phyloP scores from a whole-genome alignment of 2,888 invertebrate genomes.

The Eremobia ochroleuca region DNA sequence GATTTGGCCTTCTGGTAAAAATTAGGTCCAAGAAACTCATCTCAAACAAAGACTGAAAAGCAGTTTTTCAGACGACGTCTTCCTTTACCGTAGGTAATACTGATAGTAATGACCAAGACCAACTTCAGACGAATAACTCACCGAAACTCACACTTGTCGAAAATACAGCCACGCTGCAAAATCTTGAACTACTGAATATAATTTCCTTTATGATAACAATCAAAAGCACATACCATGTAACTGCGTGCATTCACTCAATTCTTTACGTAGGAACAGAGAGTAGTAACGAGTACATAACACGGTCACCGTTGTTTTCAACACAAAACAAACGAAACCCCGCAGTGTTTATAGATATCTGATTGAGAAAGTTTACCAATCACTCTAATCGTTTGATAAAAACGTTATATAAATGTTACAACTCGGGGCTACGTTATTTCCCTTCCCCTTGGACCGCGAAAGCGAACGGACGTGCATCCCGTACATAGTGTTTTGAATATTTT shows the following conservation, averaged over 20 bases:
- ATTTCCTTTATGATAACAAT: constrained; percentile 4
- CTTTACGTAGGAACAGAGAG: constrained; percentile 19
- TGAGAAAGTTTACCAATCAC: constrained; percentile 51
- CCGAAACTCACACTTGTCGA: not conserved
- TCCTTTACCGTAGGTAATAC: not conserved
- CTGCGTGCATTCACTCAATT: constrained; percentile 48
- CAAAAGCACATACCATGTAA: constrained; percentile 50
- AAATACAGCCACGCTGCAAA: not conserved
- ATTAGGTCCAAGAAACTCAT: not conserved
- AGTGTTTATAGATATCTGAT: constrained; percentile 44
- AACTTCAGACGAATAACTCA: not conserved
- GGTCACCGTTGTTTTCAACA: constrained; percentile 34
- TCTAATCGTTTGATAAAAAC: constrained; percentile 39
- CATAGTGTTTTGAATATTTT: too few species aligned
- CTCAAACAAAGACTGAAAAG: not conserved
- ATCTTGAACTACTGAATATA: constrained; percentile 39
- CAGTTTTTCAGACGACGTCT: not conserved
- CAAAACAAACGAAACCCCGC: constrained; percentile 36
- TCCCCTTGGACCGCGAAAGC: too few species aligned
- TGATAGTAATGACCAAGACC: not conserved
- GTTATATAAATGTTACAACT: constrained; percentile 15
- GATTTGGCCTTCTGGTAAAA: not conserved
- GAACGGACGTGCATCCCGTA: too few species aligned
- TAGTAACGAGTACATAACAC: constrained; percentile 29
- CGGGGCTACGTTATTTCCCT: not conserved